Base-by-base conservation (phyloP, 2,797 vertebrate genomes). In the Molossus molossus region DNA sequence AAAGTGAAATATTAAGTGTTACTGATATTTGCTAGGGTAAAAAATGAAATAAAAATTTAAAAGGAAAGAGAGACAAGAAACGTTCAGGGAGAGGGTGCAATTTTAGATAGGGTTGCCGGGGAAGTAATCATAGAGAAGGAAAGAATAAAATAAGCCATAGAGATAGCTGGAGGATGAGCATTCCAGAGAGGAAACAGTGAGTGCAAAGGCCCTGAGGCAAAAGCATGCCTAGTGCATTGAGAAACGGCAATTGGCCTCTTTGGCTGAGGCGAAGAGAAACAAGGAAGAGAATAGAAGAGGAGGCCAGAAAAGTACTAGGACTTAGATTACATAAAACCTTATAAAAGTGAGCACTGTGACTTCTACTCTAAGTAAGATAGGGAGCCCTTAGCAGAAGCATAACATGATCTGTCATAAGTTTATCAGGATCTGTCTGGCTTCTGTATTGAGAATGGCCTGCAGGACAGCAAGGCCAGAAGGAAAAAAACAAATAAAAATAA, bases 371-470 rank as follows among this genome's bases (percentile, higher is more conserved):
- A 88, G 53, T 55, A 27, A 93, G 67, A 58, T 27, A 40, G 40
- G 25, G 89, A 72, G 29, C 37, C 33, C 45, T n/a, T 60, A 80
- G 45, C 17, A 23, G 60, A 77, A 83, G 60, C 53, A 62, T 13
- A 83, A 72, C 14, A 50, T 50, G 21, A 50, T 57, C 23, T 17
- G 48, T 29, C 48, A 21, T 20, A 40, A 15, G 33, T 21, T 72
- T 60, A 72, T 72, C 57, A 79, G 23, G 37, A 84, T 89, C 37
- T 25, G 23, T 70, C 80, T 85, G 80, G 27, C 57, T 85, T 94
- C 64, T 50, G 8, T 57, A 4, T 20, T 77, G 33, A 88, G n/a
- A 60, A 60, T 50, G 80, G 81, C 17, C 15, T 64, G 50, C 13
- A 33, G 45, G 10, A 83, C 29, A 89, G 37, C 29, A 79, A 88